phyloP scores from a whole-genome alignment of 2,113 vertebrate species.

The Arenaria interpres region DNA sequence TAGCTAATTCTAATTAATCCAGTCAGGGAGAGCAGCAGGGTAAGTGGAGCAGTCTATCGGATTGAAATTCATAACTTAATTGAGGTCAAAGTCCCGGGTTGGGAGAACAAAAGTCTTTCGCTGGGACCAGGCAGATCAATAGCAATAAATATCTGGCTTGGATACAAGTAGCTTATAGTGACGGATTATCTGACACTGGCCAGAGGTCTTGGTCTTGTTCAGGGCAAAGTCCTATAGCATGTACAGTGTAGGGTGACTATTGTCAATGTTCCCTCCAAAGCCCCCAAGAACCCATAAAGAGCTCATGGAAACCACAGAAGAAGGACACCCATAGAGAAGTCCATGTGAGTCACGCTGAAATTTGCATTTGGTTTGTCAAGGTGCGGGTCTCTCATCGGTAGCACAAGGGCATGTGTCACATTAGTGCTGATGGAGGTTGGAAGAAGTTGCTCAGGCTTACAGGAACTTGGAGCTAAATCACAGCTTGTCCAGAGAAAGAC shows the following conservation, averaged over 20 bases:
- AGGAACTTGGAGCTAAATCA: conserved; percentile 60
- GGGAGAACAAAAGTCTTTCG: conserved; percentile 96
- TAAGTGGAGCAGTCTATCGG: conserved; percentile 97
- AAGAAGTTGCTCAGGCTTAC: conserved; percentile 58
- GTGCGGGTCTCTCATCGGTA: not conserved
- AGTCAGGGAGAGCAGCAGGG: conserved; percentile 88
- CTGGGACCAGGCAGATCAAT: conserved; percentile 96
- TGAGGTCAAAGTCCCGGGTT: conserved; percentile 96
- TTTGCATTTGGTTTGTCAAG: conserved; percentile 14
- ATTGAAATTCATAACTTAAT: conserved; percentile 99
- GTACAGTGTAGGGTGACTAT: conserved; percentile 41
- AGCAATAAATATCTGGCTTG: conserved; percentile 99
- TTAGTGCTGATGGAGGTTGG: conserved; percentile 56
- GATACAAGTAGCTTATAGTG: conserved; percentile 84
- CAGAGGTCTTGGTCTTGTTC: conserved; percentile 77
- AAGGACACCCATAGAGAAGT: not conserved
- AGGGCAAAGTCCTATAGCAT: conserved; percentile 66
- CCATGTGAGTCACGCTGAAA: not conserved
- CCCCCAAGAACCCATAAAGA: conserved; percentile 1
- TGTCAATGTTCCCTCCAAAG: conserved; percentile 45
- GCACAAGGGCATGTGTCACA: conserved; percentile 34
- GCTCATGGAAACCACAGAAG: not conserved
- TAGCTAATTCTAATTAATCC: conserved; percentile 99
- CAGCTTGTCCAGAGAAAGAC: conserved; percentile 37
- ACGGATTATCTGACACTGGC: conserved; percentile 85